Percentiles rank a stretch among this genome's conserved stretches.
These are phyloP conservation scores for Paedocypris sp. DNA, from an alignment of 2,113 vertebrate genomes.

Conservation along the genomic window DNA sequence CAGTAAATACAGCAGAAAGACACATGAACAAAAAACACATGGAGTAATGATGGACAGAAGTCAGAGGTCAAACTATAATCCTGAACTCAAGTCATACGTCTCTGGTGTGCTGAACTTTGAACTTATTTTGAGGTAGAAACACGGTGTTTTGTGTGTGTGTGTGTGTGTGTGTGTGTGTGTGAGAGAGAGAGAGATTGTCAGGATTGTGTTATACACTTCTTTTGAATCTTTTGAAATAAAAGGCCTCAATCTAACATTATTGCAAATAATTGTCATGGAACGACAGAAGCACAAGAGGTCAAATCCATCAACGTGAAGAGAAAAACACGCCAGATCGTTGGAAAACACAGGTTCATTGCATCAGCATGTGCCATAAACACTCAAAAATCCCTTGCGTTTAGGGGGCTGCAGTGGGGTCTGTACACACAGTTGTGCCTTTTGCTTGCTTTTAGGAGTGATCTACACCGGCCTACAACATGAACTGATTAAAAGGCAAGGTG, in stretches of 20 bases:
- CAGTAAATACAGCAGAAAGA: constrained; percentile 10
- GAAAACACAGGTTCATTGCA: background rate
- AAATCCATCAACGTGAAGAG: constrained; percentile 7
- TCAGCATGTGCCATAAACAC: constrained; percentile 1
- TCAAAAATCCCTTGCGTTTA: background rate
- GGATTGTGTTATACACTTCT: too few relatives aligned
- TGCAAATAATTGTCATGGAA: constrained; percentile 6
- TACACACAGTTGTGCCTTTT: background rate
- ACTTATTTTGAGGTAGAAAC: constrained; percentile 16
- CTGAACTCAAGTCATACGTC: constrained; percentile 16
- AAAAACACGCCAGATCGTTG: constrained; percentile 6
- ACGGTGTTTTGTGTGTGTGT: constrained; percentile 1
- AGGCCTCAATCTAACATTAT: too few relatives aligned
- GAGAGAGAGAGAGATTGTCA: too few relatives aligned
- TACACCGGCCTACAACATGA: constrained; percentile 12
- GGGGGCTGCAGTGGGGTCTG: background rate
- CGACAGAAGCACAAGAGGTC: background rate
- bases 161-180: background rate
- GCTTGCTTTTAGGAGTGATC: too few relatives aligned
- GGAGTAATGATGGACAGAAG: constrained; percentile 8
- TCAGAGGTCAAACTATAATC: constrained; percentile 10
- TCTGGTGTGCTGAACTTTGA: constrained; percentile 24
- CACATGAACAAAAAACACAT: constrained; percentile 14
- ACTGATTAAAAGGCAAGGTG: constrained; percentile 3
- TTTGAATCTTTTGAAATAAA: too few relatives aligned